These are phyloP conservation scores for Coryphaenoides rupestris DNA, from an alignment of 2,113 vertebrate species.

Conservation along the genomic window DNA sequence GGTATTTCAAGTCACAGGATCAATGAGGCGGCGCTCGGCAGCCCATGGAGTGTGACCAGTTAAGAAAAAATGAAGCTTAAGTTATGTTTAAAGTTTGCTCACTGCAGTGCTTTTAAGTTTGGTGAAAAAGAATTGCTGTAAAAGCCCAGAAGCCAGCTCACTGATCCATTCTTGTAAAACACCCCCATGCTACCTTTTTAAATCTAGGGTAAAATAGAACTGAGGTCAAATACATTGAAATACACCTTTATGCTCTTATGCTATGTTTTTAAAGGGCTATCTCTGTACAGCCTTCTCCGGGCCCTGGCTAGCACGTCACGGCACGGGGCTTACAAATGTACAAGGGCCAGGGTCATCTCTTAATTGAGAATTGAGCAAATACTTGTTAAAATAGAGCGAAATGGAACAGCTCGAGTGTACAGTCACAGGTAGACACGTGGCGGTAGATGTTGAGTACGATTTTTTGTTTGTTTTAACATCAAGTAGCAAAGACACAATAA, in stretches of 20 bases:
- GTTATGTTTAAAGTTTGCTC: not conserved
- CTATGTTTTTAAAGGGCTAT: slow-evolving; percentile 29
- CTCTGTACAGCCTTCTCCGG: slow-evolving; percentile 5
- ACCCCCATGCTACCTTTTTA: slow-evolving; percentile 63
- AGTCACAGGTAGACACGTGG: slow-evolving; percentile 29
- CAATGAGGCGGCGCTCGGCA: slow-evolving; percentile 56
- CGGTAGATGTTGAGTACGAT: slow-evolving; percentile 38
- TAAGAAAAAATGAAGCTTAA: not conserved
- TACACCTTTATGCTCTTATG: slow-evolving; percentile 27
- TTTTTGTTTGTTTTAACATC: slow-evolving; percentile 22
- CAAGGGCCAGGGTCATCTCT: slow-evolving; percentile 15
- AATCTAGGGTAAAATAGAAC: slow-evolving; percentile 41
- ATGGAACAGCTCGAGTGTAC: slow-evolving; percentile 15
- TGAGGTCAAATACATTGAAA: slow-evolving; percentile 52
- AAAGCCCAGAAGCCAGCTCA: slow-evolving; percentile 52
- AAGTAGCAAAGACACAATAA: slow-evolving; percentile 46
- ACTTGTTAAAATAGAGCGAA: slow-evolving; percentile 30
- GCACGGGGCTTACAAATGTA: slow-evolving; percentile 5
- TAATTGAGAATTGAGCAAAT: slow-evolving; percentile 19
- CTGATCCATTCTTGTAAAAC: slow-evolving; percentile 54
- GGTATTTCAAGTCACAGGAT: slow-evolving; percentile 59
- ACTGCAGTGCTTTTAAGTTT: slow-evolving; percentile 20
- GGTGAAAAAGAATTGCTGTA: not conserved
- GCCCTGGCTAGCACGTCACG: slow-evolving; percentile 14
- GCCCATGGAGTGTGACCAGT: slow-evolving; percentile 21